Evolutionary conservation across 2,797 vertebrate species (phyloP).

Genomic region (Cyclopterus lumpus): DNA sequence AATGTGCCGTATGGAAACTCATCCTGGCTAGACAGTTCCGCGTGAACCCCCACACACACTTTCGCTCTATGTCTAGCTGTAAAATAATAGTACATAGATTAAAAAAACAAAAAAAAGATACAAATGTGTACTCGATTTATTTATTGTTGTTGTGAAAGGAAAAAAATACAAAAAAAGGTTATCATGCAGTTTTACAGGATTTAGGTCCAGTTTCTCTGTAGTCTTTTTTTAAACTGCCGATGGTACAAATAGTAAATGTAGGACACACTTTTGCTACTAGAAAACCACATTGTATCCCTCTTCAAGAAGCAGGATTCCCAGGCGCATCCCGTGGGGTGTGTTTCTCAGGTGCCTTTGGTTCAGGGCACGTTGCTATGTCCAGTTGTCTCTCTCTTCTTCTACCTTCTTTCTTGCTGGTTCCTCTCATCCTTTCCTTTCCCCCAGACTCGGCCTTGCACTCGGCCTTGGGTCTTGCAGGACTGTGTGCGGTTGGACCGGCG

Average conservation of each 20-base stretch:
- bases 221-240: background rate
- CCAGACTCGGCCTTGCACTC: background rate
- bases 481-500: background rate
- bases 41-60: background rate
- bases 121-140: background rate
- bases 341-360: constrained; percentile 8
- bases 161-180: background rate
- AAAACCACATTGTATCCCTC: background rate
- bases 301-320: constrained; percentile 7
- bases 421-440: background rate
- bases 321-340: background rate
- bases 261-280: background rate
- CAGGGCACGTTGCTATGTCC: background rate
- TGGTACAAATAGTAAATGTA: background rate
- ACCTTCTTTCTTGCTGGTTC: background rate
- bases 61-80: background rate
- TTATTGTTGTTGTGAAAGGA: background rate
- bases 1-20: constrained; percentile 55
- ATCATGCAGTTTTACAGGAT: background rate
- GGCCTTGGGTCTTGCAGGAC: background rate
- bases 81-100: background rate
- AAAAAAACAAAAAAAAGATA: too few relatives aligned
- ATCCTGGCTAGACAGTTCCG: constrained; percentile 43
- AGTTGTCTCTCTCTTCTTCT: background rate
- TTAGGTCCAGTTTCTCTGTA: background rate